phyloP scores from a whole-genome alignment of 2,113 vertebrate species.

The Balaenoptera acutorostrata region DNA sequence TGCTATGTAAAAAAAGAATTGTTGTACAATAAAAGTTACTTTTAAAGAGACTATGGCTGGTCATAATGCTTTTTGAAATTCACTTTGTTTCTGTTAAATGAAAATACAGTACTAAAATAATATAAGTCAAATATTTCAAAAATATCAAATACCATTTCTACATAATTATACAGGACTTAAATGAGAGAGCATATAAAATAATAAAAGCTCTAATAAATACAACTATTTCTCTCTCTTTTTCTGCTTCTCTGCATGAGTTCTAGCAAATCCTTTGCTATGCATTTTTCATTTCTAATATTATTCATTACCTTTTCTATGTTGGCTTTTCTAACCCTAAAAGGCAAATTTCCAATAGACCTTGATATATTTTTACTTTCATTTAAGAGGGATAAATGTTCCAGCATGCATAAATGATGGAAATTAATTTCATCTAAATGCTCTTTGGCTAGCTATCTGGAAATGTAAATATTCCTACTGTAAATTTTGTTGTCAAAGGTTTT shows the following conservation, averaged over 20 bases:
- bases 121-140: background rate
- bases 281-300: constrained; percentile 46
- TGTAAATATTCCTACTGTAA: constrained; percentile 50
- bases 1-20: background rate
- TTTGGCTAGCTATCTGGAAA: constrained; percentile 58
- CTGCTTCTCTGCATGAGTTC: background rate
- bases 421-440: constrained; percentile 73
- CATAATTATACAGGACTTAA: constrained; percentile 2
- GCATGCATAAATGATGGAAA: constrained; percentile 61
- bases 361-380: constrained; percentile 65
- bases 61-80: background rate
- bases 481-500: constrained; percentile 62
- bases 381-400: constrained; percentile 60
- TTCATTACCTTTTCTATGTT: constrained; percentile 54
- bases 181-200: background rate
- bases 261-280: constrained; percentile 32
- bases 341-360: constrained; percentile 53
- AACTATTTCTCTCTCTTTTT: background rate
- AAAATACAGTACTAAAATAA: background rate
- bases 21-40: background rate
- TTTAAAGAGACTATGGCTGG: background rate
- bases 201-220: constrained; percentile 28
- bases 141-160: background rate
- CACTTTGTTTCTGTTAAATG: background rate
- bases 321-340: constrained; percentile 33